These are phyloP conservation scores for Polyommatus iphigenia DNA, from an alignment of 2,888 invertebrate species.

Conservation along the genomic window DNA sequence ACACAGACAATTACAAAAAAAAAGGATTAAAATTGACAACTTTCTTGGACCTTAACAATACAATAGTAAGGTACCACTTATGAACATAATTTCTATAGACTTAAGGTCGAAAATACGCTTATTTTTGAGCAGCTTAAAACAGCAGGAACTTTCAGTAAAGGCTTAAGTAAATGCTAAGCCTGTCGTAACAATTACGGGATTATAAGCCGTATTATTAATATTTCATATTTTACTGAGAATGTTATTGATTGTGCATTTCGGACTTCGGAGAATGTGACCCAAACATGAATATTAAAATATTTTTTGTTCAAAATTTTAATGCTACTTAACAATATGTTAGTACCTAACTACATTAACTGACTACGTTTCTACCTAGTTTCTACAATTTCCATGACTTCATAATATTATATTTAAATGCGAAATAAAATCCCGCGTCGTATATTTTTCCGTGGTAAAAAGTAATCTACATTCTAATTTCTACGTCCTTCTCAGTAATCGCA, in stretches of 20 bases:
- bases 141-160: not conserved
- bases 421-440: no score
- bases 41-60: not conserved
- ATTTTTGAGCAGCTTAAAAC: not conserved
- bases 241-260: not conserved
- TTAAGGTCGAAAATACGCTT: not conserved
- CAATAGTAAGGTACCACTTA: not conserved
- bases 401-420: no score
- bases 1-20: not conserved
- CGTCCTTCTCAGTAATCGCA: no score
- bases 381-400: no score
- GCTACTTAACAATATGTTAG: no score
- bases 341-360: no score
- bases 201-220: constrained; percentile 2
- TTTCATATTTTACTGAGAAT: constrained; percentile 13
- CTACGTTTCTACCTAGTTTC: no score
- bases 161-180: not conserved
- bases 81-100: not conserved
- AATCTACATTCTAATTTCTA: no score
- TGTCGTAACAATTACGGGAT: constrained; percentile 1
- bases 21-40: not conserved
- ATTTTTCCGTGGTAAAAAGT: no score
- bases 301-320: no score
- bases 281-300: not conserved
- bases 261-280: not conserved